Evolutionary conservation across 2,797 vertebrate species (phyloP), one percentile per base, ranked within the genome.

Genomic region (Intellagama lesueurii): DNA sequence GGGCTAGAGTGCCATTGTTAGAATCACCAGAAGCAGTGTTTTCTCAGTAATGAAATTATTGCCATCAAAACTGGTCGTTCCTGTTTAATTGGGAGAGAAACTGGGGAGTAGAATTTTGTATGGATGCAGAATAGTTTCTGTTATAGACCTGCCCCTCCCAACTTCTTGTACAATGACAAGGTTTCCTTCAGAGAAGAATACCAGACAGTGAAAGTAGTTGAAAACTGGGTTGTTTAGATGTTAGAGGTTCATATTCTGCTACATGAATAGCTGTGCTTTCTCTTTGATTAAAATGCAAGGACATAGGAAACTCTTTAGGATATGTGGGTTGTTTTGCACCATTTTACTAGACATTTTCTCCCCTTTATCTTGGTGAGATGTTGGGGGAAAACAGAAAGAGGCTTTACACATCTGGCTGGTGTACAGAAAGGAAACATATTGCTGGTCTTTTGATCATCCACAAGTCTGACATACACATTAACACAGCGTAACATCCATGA

Each of bases 1-100:
- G 78, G 35, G 79, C 8, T 40, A 69, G 90, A 44, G 66, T 66
- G 84, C 86, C 28, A 24, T 16, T 81, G 73, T 87, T 72, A 72
- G 14, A 81, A 89, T 73, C 19, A 69, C 77, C 81, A 77, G 83
- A 72, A 88, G 73, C 90, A 60, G 56, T 92, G 75, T 30, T 66
- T 73, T 76, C 89, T 90, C 90, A 87, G 66, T 91, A 91, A 85
- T 40, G 5, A 90, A 90, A 89, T 83, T 9, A 76, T 14, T 91
- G 32, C 85, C 90, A 86, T 87, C n/a, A 90, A 66, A 81, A 81
- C 73, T 90, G 85, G 83, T 40, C 66, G 22, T 82, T 49, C 78
- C 68, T 47, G 86, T 81, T 81, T 73, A 44, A 64, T 79, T 79
- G 9, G 40, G 24, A 87, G 32, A 64, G 69, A 87, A 87, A 12